Percentiles rank a stretch among this genome's conserved stretches.
phyloP scores from a whole-genome alignment of 2,888 invertebrate species.

The Petrophora chlorosata region DNA sequence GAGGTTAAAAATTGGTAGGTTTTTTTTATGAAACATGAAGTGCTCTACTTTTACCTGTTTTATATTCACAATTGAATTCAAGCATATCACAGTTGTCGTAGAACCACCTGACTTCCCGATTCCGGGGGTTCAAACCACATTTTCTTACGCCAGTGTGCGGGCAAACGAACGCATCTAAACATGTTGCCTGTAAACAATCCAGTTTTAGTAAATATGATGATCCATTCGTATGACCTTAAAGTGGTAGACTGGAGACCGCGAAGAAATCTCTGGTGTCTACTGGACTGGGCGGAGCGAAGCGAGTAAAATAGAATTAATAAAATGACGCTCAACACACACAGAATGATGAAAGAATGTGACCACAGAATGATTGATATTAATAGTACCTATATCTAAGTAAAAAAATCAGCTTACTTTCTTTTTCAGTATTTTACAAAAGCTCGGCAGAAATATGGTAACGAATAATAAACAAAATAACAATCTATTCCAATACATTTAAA shows the following conservation, averaged over 20 bases:
- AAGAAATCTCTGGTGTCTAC: too few relatives aligned
- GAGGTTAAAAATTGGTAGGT: too few relatives aligned
- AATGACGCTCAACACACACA: too few relatives aligned
- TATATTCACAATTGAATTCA: slow-evolving; percentile 73
- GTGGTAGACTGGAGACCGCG: too few relatives aligned
- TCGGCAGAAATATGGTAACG: neutral
- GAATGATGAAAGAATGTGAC: too few relatives aligned
- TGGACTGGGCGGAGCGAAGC: too few relatives aligned
- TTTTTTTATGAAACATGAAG: too few relatives aligned
- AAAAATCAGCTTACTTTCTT: slow-evolving; percentile 8
- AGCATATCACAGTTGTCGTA: slow-evolving; percentile 63
- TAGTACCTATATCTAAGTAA: too few relatives aligned
- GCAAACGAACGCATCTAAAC: slow-evolving; percentile 55
- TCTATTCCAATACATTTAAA: slow-evolving; percentile 7
- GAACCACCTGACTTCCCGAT: slow-evolving; percentile 64
- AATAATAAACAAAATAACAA: neutral
- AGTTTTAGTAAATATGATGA: too few relatives aligned
- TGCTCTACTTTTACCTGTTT: slow-evolving; percentile 59
- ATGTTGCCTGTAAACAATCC: slow-evolving; percentile 50
- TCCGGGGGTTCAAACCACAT: slow-evolving; percentile 53
- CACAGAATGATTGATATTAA: too few relatives aligned
- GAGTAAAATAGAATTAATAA: too few relatives aligned
- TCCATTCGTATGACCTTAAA: too few relatives aligned
- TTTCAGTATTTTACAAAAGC: neutral
- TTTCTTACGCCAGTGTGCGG: slow-evolving; percentile 47